Base-by-base conservation (phyloP, 1,140 invertebrate species). In the Epicauta chinensis region DNA sequence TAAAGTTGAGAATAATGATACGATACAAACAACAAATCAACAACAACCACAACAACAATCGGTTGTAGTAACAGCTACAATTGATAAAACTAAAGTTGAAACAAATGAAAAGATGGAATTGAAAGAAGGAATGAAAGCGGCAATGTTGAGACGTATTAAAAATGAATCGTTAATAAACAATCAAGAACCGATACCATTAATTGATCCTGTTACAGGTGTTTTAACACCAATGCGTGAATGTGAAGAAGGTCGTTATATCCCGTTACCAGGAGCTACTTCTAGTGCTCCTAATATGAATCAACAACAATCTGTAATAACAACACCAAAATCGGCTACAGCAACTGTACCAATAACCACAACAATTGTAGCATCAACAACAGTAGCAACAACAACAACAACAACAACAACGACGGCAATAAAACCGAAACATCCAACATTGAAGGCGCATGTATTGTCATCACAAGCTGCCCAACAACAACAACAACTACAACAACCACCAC, bases 141-240 rank as follows among this genome's bases (percentile, higher is more conserved):
- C 59, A 4, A 57, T 69, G 56, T 43, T 71, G 6, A 56, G 68
- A n/a, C 43, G 67, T n/a, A 53, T 69, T 12, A 69, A 71, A 54
- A 63, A 60, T 11, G 67, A 69, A 47, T 53, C 62, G 58, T 42
- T 12, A 10, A n/a, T n/a, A n/a, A 58, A 35, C 13, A 57, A 59
- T 36, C 59, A 66, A 17, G 81, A 83, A 58, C 78, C 80, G 1
- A 81, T 76, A 60, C 77, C 74, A 10, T 64, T 87, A 7, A 84
- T 88, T 16, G 86, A 89, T 73, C 86, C 86, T 1, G 83, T 86
- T 0, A 89, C 85, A 1, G 87, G 86, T 7, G 73, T 85, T 57
- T 70, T 89, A 32, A 84, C 82, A 37, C 81, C 79, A 1, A 82
- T 85, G 76, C 72, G 80, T 57, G 81, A 85, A 59, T 82, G 81